Base-by-base conservation (phyloP, 2,888 invertebrate species). In the Dryococelus australis region DNA sequence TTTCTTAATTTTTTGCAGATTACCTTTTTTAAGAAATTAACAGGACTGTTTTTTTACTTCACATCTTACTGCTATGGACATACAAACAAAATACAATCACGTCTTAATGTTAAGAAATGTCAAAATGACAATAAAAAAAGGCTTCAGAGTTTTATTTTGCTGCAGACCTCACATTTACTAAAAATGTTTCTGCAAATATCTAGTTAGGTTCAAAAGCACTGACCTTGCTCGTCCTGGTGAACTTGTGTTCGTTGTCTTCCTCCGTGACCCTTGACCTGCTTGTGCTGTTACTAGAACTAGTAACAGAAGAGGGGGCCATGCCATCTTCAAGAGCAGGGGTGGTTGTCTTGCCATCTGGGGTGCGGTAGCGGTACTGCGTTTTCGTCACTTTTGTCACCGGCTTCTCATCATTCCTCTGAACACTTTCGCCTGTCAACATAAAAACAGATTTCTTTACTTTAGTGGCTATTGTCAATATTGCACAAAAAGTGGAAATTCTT, bases 301-400 rank as follows among this genome's bases (percentile, higher is more conserved):
- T 85, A 86, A 88, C 85, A 85, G 88, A 88, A 80, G 88, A 86
- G 47, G 88, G 80, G 43, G 87, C 78, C 65, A 65, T 24, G 65
- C 24, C 65, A 35, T 35, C 35, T 65, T 65, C 65, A n/a, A 65
- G 10, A 3, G 65, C 65, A 10, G 65, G 65, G 65, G 65, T n/a
- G 65, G 65, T 86, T 43, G 47, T 87, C 43, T 89, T 89, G 16
- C 89, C 89, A 84, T 89, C 88, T 10, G 90, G 90, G n/a, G 90
- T 90, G 80, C 90, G 89, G 88, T 91, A 91, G 85, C 96, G 95
- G 92, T 96, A 96, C 89, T 95, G 94, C 13, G 96, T 95, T 89
- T 96, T 94, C 88, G 95, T 95, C 80, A 96, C 94, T 87, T 95
- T 94, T 85, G 96, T 96, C 85, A 94, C 94, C 0, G 96, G 96